Evolutionary conservation across 2,797 vertebrate species (phyloP).

Genomic region (Sebastes flavidus): DNA sequence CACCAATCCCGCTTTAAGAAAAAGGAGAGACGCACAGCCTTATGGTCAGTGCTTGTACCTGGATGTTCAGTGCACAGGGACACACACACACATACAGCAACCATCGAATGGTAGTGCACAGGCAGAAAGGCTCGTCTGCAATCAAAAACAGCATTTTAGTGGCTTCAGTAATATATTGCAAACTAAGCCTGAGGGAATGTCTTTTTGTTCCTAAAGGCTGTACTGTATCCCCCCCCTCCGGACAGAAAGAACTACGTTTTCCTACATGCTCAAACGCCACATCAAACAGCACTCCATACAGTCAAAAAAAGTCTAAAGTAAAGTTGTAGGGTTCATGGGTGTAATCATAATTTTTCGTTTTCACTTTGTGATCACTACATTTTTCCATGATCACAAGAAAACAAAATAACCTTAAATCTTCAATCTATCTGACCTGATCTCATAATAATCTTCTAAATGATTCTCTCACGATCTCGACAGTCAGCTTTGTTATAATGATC

Average conservation of each 20-base stretch:
- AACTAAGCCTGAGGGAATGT: slow-evolving; percentile 49
- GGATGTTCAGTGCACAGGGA: slow-evolving; percentile 64
- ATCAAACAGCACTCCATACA: slow-evolving; percentile 6
- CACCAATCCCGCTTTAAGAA: slow-evolving; percentile 31
- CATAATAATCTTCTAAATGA: not conserved
- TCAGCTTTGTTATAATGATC: not conserved
- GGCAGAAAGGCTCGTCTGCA: slow-evolving; percentile 46
- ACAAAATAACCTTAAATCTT: not conserved
- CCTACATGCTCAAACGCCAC: slow-evolving; percentile 19
- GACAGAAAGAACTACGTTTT: slow-evolving; percentile 29
- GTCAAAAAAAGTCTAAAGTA: not conserved
- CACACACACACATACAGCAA: slow-evolving; percentile 43
- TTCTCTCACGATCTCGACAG: not conserved
- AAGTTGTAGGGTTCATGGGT: slow-evolving; percentile 7
- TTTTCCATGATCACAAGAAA: not conserved
- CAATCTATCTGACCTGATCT: not conserved
- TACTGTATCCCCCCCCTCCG: not conserved
- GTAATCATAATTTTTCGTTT: not conserved
- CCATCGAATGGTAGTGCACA: slow-evolving; percentile 35
- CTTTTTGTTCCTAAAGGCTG: slow-evolving; percentile 29
- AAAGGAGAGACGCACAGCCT: slow-evolving; percentile 33
- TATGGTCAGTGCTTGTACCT: slow-evolving; percentile 62
- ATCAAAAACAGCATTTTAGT: slow-evolving; percentile 40
- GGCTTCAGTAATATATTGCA: slow-evolving; percentile 33
- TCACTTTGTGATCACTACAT: not conserved